These are phyloP conservation scores for Cuniculus paca DNA, from an alignment of 2,797 vertebrate genomes.

Conservation along the genomic window DNA sequence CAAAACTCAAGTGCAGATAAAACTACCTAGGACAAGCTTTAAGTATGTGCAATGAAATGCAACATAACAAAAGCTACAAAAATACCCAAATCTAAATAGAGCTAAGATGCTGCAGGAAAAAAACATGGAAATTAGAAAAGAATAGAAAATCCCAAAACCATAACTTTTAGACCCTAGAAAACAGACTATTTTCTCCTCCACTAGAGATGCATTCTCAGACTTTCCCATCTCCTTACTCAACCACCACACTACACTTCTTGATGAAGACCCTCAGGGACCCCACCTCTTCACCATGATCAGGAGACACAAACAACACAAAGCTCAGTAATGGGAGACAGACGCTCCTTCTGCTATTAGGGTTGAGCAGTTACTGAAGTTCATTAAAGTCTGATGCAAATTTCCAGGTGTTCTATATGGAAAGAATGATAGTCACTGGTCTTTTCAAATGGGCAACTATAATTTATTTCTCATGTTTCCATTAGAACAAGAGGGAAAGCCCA, in stretches of 20 bases:
- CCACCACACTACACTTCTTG: not conserved
- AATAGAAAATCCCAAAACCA: not conserved
- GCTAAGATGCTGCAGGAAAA: not conserved
- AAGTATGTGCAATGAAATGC: not conserved
- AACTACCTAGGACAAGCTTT: not conserved
- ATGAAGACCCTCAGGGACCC: not conserved
- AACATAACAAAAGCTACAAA: not conserved
- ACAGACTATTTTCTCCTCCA: not conserved
- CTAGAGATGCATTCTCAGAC: not conserved
- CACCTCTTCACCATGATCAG: not conserved
- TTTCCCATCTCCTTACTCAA: not conserved
- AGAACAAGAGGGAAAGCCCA: slow-evolving; percentile 30
- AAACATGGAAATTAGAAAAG: not conserved
- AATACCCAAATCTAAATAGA: not conserved
- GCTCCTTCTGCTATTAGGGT: not conserved
- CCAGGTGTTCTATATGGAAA: not conserved
- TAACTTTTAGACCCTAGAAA: not conserved
- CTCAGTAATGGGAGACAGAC: not conserved
- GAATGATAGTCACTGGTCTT: not conserved
- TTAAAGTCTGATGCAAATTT: slow-evolving; percentile 16
- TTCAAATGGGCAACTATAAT: slow-evolving; percentile 27
- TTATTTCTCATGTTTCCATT: slow-evolving; percentile 62
- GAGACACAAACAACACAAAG: not conserved
- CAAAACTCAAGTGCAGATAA: not conserved
- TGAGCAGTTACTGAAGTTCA: not conserved